Evolutionary conservation across 2,797 vertebrate genomes (phyloP), one percentile per base, ranked within the genome.

Genomic region (Acipenser oxyrinchus): DNA sequence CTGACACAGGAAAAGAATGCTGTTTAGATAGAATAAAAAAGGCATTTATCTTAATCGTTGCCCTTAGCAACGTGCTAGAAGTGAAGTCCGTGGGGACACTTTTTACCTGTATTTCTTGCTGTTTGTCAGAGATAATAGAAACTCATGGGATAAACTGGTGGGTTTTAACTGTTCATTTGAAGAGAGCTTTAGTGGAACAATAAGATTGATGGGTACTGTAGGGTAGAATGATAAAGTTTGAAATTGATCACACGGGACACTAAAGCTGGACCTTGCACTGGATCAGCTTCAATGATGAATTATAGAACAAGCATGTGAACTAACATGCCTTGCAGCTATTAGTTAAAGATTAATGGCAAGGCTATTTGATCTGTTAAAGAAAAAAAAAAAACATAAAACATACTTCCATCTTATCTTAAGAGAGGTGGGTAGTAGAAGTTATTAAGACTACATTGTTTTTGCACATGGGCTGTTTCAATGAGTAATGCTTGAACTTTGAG

Each of bases 121-220:
- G 75, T 77, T 75, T 79, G 65, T 64, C 69, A 66, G 72, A 73
- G 72, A 75, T 79, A 79, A 73, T 61, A 64, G 62, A 62, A 70
- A 64, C 71, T 69, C 18, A 15, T 7, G 15, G 53, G 63, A 60
- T 62, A 66, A 72, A 65, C 60, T 70, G n/a, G 48, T 15, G 62
- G 66, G 68, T 13, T 65, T 68, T 67, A 66, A 62, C 70, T 52
- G 66, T 18, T 69, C 15, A 37, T 66, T 69, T 58, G 49, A 69
- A 61, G 53, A 15, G 51, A 67, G 48, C 48, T 37, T 57, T 64
- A 59, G 62, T 61, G 60, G 60, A 60, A 64, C 63, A 68, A 64
- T 55, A 67, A 52, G 66, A 67, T 62, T 55, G 50, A 52, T 57
- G 60, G 59, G 55, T 53, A 48, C 51, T 62, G n/a, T 49, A n/a